Conservation (phyloP, 2,888 invertebrate genomes). For the Diarsia rubi region DNA sequence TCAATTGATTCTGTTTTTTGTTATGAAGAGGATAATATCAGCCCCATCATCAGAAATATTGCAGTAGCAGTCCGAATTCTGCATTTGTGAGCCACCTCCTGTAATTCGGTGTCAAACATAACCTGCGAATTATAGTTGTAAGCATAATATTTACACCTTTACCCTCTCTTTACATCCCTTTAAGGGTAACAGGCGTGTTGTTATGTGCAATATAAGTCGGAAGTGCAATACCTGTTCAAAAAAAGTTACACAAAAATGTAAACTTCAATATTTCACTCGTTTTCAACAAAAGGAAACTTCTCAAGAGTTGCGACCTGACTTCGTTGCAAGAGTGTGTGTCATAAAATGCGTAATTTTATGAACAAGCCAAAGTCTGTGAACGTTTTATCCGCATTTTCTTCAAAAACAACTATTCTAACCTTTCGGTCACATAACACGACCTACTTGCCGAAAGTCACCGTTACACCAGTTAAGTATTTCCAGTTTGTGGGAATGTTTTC, state of each 20-base stretch:
- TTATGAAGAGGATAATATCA: not conserved
- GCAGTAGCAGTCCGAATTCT: not conserved
- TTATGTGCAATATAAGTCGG: not conserved
- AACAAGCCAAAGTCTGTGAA: constrained; percentile 27
- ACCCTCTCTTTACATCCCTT: not conserved
- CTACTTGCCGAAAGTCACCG: constrained; percentile 40
- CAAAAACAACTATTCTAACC: constrained; percentile 38
- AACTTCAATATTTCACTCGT: constrained; percentile 7
- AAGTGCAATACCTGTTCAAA: not conserved
- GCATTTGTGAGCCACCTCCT: not conserved
- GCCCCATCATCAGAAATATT: not conserved
- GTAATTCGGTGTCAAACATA: not conserved
- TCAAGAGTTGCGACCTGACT: constrained; percentile 18
- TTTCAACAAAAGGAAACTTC: constrained; percentile 21
- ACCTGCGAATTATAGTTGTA: not conserved
- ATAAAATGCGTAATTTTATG: constrained; percentile 36
- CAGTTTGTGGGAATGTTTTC: constrained; percentile 37
- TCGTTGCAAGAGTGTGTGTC: constrained; percentile 19
- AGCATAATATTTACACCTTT: not conserved
- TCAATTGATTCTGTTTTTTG: not conserved
- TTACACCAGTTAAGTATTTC: constrained; percentile 25
- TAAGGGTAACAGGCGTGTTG: not conserved
- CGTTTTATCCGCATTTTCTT: constrained; percentile 51
- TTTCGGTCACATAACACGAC: constrained; percentile 47
- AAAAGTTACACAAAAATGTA: constrained; percentile 11